A percentile compares a stretch with the other conserved stretches of the same genome.
Evolutionary conservation across 37 sponge, comb jelly and placozoan species (phyloP).

Genomic region (Cliona cf. orientalis): DNA sequence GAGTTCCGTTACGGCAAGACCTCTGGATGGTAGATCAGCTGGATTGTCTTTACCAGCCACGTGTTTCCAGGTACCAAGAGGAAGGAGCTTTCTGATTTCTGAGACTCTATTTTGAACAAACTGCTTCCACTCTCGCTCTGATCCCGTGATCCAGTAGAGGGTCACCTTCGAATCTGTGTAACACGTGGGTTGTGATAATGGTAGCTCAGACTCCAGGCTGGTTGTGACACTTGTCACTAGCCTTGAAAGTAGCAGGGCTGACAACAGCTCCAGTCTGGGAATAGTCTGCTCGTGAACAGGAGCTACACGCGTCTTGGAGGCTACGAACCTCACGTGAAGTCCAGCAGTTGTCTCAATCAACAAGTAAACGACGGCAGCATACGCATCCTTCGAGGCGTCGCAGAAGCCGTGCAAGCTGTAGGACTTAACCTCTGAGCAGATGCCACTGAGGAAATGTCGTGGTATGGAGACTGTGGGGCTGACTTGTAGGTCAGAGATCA

Average conservation of each 20-base stretch:
- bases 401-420: slow-evolving; percentile 4
- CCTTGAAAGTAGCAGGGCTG: slow-evolving; percentile 18
- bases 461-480: slow-evolving; percentile 1
- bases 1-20: too few relatives aligned
- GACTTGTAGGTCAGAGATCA: slow-evolving; percentile 1
- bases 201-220: neutral
- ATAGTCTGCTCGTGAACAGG: slow-evolving; percentile 20
- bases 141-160: too few relatives aligned
- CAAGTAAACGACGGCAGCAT: slow-evolving; percentile 34
- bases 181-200: too few relatives aligned
- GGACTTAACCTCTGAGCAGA: neutral
- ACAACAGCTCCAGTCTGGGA: too few relatives aligned
- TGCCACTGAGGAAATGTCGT: neutral
- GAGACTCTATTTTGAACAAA: too few relatives aligned
- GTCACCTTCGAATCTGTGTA: too few relatives aligned
- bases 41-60: too few relatives aligned
- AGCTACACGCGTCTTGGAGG: slow-evolving; percentile 26
- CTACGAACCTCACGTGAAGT: neutral
- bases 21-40: too few relatives aligned
- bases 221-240: neutral
- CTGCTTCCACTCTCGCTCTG: too few relatives aligned
- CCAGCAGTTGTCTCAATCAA: neutral
- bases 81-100: too few relatives aligned
- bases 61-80: too few relatives aligned
- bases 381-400: slow-evolving; percentile 24